Percentiles rank a stretch among this genome's conserved stretches.
Conservation (phyloP, 2,113 vertebrate species). For the Falco punctatus region DNA sequence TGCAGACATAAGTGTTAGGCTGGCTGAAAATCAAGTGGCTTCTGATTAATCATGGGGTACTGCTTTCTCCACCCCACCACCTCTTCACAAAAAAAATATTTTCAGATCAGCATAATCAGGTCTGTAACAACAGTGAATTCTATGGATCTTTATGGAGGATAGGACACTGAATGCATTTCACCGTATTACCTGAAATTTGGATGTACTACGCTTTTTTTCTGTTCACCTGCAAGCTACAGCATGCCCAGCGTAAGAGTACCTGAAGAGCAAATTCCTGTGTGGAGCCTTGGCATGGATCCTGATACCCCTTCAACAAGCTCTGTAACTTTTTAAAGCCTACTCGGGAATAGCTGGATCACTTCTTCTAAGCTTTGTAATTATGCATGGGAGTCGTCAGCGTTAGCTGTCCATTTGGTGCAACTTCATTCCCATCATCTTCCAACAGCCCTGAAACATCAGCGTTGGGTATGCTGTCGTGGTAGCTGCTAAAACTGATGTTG, state of each 20-base stretch:
- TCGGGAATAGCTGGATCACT: not conserved
- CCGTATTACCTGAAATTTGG: conserved; percentile 26
- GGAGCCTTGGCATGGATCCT: conserved; percentile 3
- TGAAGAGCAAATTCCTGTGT: not conserved
- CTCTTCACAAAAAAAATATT: conserved; percentile 51
- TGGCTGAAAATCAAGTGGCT: conserved; percentile 35
- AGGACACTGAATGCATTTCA: conserved; percentile 12
- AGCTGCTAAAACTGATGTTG: conserved; percentile 99
- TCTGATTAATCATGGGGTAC: not conserved
- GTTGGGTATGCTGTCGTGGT: conserved; percentile 97
- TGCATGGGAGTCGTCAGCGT: conserved; percentile 88
- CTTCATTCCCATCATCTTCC: conserved; percentile 91
- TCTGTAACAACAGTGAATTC: conserved; percentile 48
- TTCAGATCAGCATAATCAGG: conserved; percentile 19
- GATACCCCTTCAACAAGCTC: conserved; percentile 17
- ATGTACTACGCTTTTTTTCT: not conserved
- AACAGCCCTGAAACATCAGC: conserved; percentile 92
- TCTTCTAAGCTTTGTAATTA: conserved; percentile 85
- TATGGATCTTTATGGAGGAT: conserved; percentile 46
- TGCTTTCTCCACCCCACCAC: conserved; percentile 41
- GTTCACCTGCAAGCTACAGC: conserved; percentile 44
- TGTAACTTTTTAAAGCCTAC: not conserved
- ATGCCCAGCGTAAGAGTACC: not conserved
- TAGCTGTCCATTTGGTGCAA: conserved; percentile 92
- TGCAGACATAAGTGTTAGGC: not conserved